Conservation (phyloP, 2,797 vertebrate species). For the Eulemur rubriventer region DNA sequence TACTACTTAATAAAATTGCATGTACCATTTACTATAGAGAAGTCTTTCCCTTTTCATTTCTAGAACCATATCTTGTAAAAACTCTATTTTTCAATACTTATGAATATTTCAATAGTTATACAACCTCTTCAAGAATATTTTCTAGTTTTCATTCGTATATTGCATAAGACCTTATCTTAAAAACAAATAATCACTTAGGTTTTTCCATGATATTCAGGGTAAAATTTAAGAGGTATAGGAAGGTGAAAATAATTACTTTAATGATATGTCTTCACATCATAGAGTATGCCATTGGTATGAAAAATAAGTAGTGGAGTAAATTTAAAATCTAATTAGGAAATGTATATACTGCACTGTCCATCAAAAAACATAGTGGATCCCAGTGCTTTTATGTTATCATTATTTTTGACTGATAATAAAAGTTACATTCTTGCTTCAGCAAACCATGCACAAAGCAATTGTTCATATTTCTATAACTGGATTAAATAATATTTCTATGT, state of each 20-base stretch:
- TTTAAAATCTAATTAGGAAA: neutral
- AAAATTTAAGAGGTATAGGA: neutral
- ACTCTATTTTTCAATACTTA: conserved; percentile 2
- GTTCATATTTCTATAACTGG: neutral
- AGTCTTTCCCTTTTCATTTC: conserved; percentile 7
- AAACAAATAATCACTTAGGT: neutral
- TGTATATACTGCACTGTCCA: neutral
- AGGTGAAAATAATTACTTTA: neutral
- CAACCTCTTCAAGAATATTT: neutral
- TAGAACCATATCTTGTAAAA: conserved; percentile 42
- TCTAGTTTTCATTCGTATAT: neutral
- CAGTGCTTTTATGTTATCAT: neutral
- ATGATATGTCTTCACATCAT: neutral
- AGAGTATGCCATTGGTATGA: neutral
- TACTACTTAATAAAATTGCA: conserved; percentile 70
- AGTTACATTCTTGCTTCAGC: neutral
- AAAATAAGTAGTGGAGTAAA: neutral
- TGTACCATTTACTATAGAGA: conserved; percentile 54
- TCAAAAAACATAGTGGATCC: neutral
- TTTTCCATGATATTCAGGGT: neutral
- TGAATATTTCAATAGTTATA: conserved; percentile 46
- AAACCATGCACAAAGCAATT: neutral
- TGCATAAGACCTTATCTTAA: neutral
- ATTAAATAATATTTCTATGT: neutral
- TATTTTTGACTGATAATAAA: neutral